Evolutionary conservation across 1,140 invertebrate genomes (phyloP), one percentile per base, ranked within the genome.

Genomic region (Microplitis demolitor): DNA sequence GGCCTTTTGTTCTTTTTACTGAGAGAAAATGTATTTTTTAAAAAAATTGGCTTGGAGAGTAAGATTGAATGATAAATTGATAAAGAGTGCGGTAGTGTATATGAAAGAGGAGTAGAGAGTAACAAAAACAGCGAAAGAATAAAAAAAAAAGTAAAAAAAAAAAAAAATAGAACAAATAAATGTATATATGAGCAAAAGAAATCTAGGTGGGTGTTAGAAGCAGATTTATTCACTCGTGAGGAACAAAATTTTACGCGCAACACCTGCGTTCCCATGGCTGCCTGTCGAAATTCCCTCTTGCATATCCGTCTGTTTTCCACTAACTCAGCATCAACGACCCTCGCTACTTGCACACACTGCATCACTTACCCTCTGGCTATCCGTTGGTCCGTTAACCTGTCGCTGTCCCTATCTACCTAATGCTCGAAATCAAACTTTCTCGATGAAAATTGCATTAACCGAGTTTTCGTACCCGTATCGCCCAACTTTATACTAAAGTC

Each of bases 401-500:
- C 54, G 35, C 51, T 34, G 51, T 54, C 39, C 53, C 66, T 58
- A 35, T 45, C 54, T 73, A 62, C 56, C 60, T 60, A 63, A 39
- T n/a, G 58, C 33, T 54, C 50, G 33, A 54, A 64, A 31, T 61
- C 69, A 37, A 85, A 86, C 82, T 85, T 85, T 80, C 79, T 78
- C 82, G 78, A 85, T 85, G 81, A 84, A 85, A 86, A 85, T 81
- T 82, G 76, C 80, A 85, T 85, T 82, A 84, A 37, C 78, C 75
- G 78, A 84, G 82, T 83, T 80, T 74, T 45, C 39, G 39, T 45
- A 45, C 39, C 73, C 60, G 66, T 72, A 68, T 74, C 71, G 71
- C 63, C 72, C 62, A 69, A 74, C 69, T 74, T 62, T 58, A 68
- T 73, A 71, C 68, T 74, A 70, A 75, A 68, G 69, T 76, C 56